Evolutionary conservation across 2,113 vertebrate genomes (phyloP).

Genomic region (Maccullochella peelii): DNA sequence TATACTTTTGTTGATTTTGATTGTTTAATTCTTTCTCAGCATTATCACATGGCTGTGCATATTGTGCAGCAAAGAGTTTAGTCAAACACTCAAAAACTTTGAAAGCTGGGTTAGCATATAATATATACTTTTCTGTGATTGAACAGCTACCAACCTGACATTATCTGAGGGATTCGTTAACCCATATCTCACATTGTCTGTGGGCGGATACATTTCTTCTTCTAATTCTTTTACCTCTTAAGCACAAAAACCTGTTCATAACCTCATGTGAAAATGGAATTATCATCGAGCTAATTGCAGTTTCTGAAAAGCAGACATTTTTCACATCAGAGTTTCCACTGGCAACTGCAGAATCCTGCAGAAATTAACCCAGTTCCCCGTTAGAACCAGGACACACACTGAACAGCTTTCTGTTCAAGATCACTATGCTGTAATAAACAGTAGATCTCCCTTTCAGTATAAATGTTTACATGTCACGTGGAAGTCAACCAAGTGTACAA

Average conservation of each 20-base stretch:
- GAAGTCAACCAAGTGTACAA: neutral
- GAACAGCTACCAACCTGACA: neutral
- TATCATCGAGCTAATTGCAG: neutral
- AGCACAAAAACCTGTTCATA: neutral
- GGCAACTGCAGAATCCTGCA: neutral
- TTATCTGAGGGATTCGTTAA: neutral
- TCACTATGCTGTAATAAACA: neutral
- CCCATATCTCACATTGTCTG: neutral
- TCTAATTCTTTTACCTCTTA: neutral
- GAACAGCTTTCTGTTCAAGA: neutral
- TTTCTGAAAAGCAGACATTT: neutral
- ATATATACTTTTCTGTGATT: no score
- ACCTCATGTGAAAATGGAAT: neutral
- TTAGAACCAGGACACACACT: neutral
- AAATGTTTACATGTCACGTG: neutral
- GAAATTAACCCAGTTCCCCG: neutral
- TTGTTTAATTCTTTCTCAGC: no score
- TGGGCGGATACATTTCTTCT: no score
- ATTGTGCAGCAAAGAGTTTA: no score
- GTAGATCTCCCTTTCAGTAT: neutral
- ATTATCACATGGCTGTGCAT: no score
- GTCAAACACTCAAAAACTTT: no score
- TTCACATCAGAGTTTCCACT: neutral
- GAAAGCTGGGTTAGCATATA: no score
- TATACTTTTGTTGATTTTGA: no score